Percentiles rank a stretch among this genome's conserved stretches.
phyloP scores from a whole-genome alignment of 2,888 invertebrate species.

The Nineta flava region DNA sequence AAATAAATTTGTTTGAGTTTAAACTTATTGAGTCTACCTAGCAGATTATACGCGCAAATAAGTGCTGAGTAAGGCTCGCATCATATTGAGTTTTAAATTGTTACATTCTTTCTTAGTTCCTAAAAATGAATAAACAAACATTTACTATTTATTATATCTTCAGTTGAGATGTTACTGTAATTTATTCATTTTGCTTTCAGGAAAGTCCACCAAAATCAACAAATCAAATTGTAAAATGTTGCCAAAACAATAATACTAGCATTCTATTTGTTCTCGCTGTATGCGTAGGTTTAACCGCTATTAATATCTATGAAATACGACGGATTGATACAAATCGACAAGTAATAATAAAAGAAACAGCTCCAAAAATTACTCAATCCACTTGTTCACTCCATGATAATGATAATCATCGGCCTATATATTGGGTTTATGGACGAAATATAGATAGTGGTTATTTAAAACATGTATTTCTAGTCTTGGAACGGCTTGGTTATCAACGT shows the following conservation, averaged over 20 bases:
- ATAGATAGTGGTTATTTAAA: constrained; percentile 52
- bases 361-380: not conserved
- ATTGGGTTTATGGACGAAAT: constrained; percentile 42
- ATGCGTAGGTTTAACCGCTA: constrained; percentile 2
- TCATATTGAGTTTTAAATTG: too few species aligned
- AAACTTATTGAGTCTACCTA: too few species aligned
- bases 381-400: not conserved
- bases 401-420: constrained; percentile 22
- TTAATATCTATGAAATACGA: constrained; percentile 7
- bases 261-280: constrained; percentile 4
- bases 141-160: too few species aligned
- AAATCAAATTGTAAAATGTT: not conserved
- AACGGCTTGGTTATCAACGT: constrained; percentile 55
- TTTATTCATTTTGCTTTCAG: too few species aligned
- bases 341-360: not conserved
- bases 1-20: too few species aligned
- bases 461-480: constrained; percentile 67
- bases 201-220: too few species aligned
- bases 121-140: too few species aligned
- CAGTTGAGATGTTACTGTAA: too few species aligned
- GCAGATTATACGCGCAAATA: too few species aligned
- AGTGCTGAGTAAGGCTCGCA: too few species aligned
- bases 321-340: constrained; percentile 2
- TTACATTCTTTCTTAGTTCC: too few species aligned
- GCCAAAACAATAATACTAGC: not conserved